Evolutionary conservation across 2,888 invertebrate genomes (phyloP).

Genomic region (Parapristionchus giblindavisi): DNA sequence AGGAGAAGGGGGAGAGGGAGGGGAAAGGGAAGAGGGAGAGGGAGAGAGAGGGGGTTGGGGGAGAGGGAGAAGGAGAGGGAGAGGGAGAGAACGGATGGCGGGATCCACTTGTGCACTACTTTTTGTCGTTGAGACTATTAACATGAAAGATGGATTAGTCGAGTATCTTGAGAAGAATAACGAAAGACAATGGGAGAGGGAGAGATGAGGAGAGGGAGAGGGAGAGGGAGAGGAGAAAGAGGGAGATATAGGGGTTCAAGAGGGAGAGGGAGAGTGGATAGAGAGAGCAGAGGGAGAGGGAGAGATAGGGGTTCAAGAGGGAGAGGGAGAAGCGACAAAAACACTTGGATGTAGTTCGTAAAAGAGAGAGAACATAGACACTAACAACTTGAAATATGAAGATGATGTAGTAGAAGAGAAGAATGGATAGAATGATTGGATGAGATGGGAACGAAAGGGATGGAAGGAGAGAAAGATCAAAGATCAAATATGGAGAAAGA

Average conservation of each 20-base stretch:
- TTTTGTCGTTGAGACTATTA: conserved; percentile 23
- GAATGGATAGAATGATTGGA: too few species aligned
- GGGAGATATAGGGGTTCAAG: neutral
- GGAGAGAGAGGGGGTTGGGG: neutral
- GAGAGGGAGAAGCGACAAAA: conserved; percentile 14
- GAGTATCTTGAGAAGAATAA: conserved; percentile 12
- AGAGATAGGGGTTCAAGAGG: neutral
- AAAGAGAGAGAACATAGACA: conserved; percentile 5
- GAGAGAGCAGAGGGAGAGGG: neutral
- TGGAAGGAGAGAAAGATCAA: too few species aligned
- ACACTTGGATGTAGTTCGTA: neutral
- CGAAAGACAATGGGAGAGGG: conserved; percentile 14
- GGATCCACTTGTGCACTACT: conserved; percentile 2
- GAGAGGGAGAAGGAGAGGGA: neutral
- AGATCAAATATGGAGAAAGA: neutral
- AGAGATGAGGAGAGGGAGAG: conserved; percentile 22
- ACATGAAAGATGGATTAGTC: conserved; percentile 17
- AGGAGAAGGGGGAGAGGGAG: neutral
- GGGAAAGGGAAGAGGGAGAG: too few species aligned
- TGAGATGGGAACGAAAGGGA: too few species aligned
- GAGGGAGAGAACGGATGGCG: conserved; percentile 1
- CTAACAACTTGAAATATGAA: neutral
- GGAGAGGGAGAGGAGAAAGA: neutral
- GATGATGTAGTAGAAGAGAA: too few species aligned
- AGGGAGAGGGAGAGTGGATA: neutral